Evolutionary conservation across 2,797 vertebrate species (phyloP).

Genomic region (Ceryle rudis): DNA sequence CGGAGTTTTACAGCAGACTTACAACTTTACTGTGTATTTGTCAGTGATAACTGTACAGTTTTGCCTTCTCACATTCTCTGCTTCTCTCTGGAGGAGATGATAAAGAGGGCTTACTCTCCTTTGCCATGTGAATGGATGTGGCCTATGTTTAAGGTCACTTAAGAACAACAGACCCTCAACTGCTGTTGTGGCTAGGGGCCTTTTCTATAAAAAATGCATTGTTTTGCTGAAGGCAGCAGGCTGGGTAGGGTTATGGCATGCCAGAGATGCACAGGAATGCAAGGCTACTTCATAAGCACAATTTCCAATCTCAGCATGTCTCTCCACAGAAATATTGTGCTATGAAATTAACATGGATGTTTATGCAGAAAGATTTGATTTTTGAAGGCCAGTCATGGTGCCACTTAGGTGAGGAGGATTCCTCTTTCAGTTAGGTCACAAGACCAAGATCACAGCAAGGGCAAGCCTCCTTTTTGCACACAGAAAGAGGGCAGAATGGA

Average conservation of each 20-base stretch:
- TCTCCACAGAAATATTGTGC: not conserved
- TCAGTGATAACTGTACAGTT: not conserved
- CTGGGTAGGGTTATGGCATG: not conserved
- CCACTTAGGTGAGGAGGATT: not conserved
- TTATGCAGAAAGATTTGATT: not conserved
- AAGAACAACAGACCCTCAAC: conserved; percentile 41
- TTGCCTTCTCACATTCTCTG: not conserved
- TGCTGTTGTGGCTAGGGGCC: not conserved
- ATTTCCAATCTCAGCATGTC: not conserved
- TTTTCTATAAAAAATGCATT: conserved; percentile 19
- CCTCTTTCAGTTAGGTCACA: not conserved
- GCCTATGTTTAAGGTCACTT: conserved; percentile 7
- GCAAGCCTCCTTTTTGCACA: not conserved
- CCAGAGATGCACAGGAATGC: conserved; percentile 22
- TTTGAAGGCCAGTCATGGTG: not conserved
- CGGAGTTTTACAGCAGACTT: not conserved
- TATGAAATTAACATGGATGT: not conserved
- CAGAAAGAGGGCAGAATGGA: not conserved
- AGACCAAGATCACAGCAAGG: not conserved
- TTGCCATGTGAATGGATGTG: not conserved
- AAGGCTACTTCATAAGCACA: not conserved
- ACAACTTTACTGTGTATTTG: not conserved
- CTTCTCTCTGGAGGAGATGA: not conserved
- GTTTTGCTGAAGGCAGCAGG: conserved; percentile 8
- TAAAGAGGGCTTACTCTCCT: not conserved